These are phyloP conservation scores for Standfussiana lucernea DNA, from an alignment of 2,888 invertebrate species.

Conservation along the genomic window DNA sequence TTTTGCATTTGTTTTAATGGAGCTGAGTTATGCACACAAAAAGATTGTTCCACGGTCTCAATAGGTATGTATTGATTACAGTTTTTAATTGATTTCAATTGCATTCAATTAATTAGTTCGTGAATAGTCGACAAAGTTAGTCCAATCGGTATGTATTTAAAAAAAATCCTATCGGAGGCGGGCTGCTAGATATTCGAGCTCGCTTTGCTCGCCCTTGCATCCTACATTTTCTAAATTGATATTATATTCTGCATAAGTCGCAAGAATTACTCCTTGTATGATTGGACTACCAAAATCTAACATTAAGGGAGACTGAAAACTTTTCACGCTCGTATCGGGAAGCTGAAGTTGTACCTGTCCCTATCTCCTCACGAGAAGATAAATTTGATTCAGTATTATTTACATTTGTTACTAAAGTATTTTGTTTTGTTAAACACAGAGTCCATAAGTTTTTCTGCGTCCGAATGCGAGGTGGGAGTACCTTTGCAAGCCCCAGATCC, in stretches of 20 bases:
- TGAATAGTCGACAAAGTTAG: background rate
- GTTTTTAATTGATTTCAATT: background rate
- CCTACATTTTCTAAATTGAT: background rate
- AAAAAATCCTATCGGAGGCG: background rate
- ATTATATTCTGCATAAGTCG: background rate
- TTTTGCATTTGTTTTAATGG: conserved; percentile 25
- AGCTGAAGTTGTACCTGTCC: background rate
- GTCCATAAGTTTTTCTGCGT: background rate
- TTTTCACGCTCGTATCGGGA: background rate
- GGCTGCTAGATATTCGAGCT: too few relatives aligned
- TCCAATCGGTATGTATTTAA: background rate
- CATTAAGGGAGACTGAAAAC: background rate
- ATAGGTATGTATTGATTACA: background rate
- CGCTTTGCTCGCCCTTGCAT: too few relatives aligned
- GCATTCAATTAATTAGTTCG: background rate
- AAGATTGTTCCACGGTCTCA: background rate
- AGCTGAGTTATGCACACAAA: conserved; percentile 16
- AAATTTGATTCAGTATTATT: background rate
- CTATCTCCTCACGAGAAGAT: background rate
- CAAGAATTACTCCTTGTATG: background rate
- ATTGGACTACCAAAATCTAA: background rate
- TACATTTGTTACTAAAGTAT: background rate
- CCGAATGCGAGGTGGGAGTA: conserved; percentile 14
- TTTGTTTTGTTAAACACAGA: background rate
- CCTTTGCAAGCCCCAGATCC: conserved; percentile 24